Percentiles rank a stretch among this genome's conserved stretches.
phyloP scores from a whole-genome alignment of 1,140 invertebrate species.

The Augochlora pura region DNA sequence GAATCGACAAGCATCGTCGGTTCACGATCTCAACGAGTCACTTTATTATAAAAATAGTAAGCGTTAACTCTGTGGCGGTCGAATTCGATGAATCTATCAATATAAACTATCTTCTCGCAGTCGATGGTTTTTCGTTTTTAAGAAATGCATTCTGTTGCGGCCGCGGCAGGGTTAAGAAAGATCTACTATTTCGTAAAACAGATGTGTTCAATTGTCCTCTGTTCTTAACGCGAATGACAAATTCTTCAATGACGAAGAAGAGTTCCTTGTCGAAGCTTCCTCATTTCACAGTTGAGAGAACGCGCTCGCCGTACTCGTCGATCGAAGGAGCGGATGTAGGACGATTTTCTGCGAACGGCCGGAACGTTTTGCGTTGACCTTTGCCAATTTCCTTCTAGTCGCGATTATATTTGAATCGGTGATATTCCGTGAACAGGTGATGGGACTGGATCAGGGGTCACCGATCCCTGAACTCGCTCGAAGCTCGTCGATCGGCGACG shows the following conservation, averaged over 20 bases:
- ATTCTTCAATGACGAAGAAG: no score
- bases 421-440: not conserved
- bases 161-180: not conserved
- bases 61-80: no score
- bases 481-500: slow-evolving; percentile 17
- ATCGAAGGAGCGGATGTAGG: not conserved
- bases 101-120: no score
- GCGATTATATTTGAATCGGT: not conserved
- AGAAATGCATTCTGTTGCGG: no score
- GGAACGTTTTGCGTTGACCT: no score
- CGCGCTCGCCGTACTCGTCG: not conserved
- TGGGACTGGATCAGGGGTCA: no score
- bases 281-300: no score
- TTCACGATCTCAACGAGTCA: not conserved
- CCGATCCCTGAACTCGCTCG: not conserved
- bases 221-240: not conserved
- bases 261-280: no score
- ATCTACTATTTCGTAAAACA: not conserved
- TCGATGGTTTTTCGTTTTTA: no score
- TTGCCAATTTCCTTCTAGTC: not conserved
- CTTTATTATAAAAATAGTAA: no score
- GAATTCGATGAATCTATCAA: no score
- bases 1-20: no score
- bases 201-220: not conserved
- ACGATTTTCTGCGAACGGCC: not conserved